These are phyloP conservation scores for Avahi laniger DNA, from an alignment of 2,797 vertebrate genomes.

Conservation along the genomic window DNA sequence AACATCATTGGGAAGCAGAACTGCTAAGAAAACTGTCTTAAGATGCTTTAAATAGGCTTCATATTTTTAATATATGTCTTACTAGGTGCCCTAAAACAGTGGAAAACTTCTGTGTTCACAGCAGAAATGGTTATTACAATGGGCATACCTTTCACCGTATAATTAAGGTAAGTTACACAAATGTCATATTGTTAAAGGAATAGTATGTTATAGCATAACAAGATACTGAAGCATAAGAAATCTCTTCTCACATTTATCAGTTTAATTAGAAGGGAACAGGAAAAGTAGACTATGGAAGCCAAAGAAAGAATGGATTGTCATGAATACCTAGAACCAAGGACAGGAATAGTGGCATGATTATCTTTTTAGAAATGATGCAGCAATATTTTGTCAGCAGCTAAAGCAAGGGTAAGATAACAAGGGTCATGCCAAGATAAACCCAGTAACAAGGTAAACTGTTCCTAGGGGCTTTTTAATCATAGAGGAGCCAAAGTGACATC, in stretches of 20 bases:
- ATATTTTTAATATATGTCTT: slow-evolving; percentile 54
- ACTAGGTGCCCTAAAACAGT: slow-evolving; percentile 97
- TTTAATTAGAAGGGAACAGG: slow-evolving; percentile 26
- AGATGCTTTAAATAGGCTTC: slow-evolving; percentile 28
- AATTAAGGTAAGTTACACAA: slow-evolving; percentile 91
- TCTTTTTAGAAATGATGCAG: slow-evolving; percentile 40
- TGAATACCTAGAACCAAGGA: slow-evolving; percentile 13
- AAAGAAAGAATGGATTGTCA: slow-evolving; percentile 11
- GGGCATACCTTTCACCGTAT: slow-evolving; percentile 96
- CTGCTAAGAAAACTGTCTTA: slow-evolving; percentile 41
- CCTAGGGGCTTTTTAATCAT: not conserved
- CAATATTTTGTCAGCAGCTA: slow-evolving; percentile 22
- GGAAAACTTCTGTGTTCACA: slow-evolving; percentile 99
- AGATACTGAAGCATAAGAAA: slow-evolving; percentile 18
- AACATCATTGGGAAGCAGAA: slow-evolving; percentile 26
- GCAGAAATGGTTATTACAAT: slow-evolving; percentile 98
- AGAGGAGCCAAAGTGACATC: not conserved
- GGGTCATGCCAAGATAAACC: slow-evolving; percentile 1
- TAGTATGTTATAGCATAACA: not conserved
- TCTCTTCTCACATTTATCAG: not conserved
- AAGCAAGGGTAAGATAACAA: slow-evolving; percentile 10
- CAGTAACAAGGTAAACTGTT: not conserved
- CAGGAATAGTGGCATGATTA: not conserved
- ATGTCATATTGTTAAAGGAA: slow-evolving; percentile 3
- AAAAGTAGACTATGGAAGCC: not conserved